phyloP scores from a whole-genome alignment of 2,888 invertebrate genomes.

The Ormyrus nitidulus region DNA sequence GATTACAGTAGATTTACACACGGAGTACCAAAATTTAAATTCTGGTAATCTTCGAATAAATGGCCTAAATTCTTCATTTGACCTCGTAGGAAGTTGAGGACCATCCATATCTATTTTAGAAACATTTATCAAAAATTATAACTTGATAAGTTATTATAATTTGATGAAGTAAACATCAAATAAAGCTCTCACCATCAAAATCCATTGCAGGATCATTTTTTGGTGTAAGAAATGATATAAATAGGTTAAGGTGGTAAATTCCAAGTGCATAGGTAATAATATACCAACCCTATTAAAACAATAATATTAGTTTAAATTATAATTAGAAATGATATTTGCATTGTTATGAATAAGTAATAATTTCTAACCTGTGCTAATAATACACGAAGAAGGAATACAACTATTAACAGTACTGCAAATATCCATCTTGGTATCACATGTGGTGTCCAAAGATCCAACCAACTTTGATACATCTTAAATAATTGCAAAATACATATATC shows the following conservation, averaged over 20 bases:
- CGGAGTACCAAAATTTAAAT: constrained; percentile 99
- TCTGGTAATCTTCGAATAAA: constrained; percentile 98
- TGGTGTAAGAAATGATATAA: constrained; percentile 99
- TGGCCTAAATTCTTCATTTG: constrained; percentile 98
- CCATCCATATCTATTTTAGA: constrained; percentile 83
- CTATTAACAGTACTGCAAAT: constrained; percentile 82
- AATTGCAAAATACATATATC: constrained; percentile 36
- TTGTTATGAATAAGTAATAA: constrained; percentile 31
- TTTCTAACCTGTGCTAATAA: constrained; percentile 86
- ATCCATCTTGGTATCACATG: constrained; percentile 88
- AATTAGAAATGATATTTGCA: not conserved
- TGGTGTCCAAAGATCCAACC: constrained; percentile 91
- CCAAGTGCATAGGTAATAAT: constrained; percentile 99
- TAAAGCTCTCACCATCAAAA: constrained; percentile 84
- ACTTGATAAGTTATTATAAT: constrained; percentile 11
- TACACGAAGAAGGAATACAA: constrained; percentile 88
- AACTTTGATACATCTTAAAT: constrained; percentile 86
- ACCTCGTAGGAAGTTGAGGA: constrained; percentile 94
- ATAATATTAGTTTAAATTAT: constrained; percentile 49
- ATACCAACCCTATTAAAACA: constrained; percentile 93
- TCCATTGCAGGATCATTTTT: constrained; percentile 99
- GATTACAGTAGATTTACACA: constrained; percentile 94
- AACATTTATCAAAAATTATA: not conserved
- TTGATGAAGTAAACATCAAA: constrained; percentile 41
- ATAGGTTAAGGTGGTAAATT: constrained; percentile 99